Evolutionary conservation across 2,797 vertebrate species (phyloP), one percentile per base, ranked within the genome.

Genomic region (Simalia tracyae): DNA sequence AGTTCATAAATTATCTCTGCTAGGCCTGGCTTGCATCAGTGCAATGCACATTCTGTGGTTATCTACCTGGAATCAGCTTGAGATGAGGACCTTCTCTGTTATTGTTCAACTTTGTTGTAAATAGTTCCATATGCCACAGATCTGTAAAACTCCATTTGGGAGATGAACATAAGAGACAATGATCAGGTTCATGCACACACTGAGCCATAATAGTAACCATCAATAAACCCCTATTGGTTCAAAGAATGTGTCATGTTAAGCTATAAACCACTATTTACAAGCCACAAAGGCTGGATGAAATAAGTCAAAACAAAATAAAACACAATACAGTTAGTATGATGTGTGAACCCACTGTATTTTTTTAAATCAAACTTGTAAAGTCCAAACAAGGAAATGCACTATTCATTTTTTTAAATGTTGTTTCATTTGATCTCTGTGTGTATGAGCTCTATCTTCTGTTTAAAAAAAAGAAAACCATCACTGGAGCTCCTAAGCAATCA

Each of bases 61-160:
- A 28, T 66, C 87, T 72, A 68, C 31, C 42, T 60, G 26, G 31
- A 85, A 42, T 85, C 91, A 46, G 61, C 14, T 81, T 63, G 61
- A 89, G 87, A 57, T 11, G 57, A 57, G 26, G 81, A 59, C 84
- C 64, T 89, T 54, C 24, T 22, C 28, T 56, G 26, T 42, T 56
- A 15, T 64, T 28, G 64, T 19, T n/a, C 60, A 90, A 42, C 60
- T 84, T 63, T 54, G n/a, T 84, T 6, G 59, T 92, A 92, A 92
- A 84, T 66, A 36, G 59, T 92, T 92, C 86, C 91, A 92, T 92
- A 92, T 92, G 91, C 64, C 76, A 87, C 17, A 56, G n/a, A 60
- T 54, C 42, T 54, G 46, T 42, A 59, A 36, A 24, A 15, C 60
- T 92, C 68, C 24, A 60, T 72, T n/a, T 57, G 57, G 42, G 50